These are phyloP conservation scores for Hemicentrotus pulcherrimus DNA, from an alignment of 35 echinoderm and acorn worm species.

Conservation along the genomic window DNA sequence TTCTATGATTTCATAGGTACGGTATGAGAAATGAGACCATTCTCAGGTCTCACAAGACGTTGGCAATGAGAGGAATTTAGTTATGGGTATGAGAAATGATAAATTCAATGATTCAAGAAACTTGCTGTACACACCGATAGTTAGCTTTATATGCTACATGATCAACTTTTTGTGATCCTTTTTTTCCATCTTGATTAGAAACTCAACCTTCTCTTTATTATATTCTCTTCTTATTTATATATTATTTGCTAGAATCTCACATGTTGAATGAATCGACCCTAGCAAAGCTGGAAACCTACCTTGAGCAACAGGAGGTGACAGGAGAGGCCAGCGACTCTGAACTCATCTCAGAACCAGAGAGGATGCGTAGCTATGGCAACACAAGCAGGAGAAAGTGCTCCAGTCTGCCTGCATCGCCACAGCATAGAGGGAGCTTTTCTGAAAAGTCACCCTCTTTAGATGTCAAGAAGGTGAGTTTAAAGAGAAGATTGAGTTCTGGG, in stretches of 20 bases:
- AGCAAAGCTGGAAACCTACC: not conserved
- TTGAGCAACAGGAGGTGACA: not conserved
- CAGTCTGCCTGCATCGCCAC: constrained; percentile 38
- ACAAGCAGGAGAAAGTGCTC: not conserved
- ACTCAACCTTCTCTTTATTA: too few relatives aligned
- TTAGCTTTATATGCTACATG: too few relatives aligned
- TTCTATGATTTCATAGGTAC: not conserved
- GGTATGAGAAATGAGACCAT: too few relatives aligned
- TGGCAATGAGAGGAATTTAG: not conserved
- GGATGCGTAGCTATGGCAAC: constrained; percentile 23
- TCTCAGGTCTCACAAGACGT: not conserved
- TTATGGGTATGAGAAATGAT: not conserved
- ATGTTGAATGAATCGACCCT: constrained; percentile 27
- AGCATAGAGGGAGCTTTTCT: constrained; percentile 21
- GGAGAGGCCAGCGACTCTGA: constrained; percentile 38
- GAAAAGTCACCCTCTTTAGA: not conserved
- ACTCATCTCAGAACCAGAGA: not conserved
- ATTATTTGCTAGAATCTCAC: not conserved
- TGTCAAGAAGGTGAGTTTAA: constrained; percentile 19
- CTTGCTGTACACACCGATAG: too few relatives aligned
- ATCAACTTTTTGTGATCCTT: too few relatives aligned
- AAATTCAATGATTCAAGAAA: not conserved
- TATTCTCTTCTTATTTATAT: too few relatives aligned
- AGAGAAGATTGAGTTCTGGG: too few relatives aligned
- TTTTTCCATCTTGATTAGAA: too few relatives aligned